These are phyloP conservation scores for Anolis carolinensis DNA, from an alignment of 2,113 vertebrate genomes.

Conservation along the genomic window DNA sequence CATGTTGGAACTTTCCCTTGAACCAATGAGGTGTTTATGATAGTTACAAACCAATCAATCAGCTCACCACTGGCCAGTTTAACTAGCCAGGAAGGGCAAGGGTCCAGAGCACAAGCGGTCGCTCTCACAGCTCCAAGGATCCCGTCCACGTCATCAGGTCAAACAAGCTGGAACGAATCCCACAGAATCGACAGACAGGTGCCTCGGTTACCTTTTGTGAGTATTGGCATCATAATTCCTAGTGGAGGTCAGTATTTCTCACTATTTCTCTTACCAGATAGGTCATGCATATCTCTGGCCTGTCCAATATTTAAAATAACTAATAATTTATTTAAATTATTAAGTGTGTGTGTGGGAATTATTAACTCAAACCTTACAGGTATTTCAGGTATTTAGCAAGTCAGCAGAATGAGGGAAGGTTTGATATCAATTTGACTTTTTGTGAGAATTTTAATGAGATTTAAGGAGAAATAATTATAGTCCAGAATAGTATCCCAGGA, in stretches of 20 bases:
- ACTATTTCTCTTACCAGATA: not conserved
- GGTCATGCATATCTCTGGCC: not conserved
- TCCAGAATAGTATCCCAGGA: not conserved
- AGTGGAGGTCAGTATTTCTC: not conserved
- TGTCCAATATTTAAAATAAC: not conserved
- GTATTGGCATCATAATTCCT: not conserved
- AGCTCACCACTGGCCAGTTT: no score
- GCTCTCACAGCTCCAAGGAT: no score
- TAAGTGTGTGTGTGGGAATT: not conserved
- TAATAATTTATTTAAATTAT: not conserved
- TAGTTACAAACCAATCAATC: no score
- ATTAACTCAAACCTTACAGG: not conserved
- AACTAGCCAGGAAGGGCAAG: no score
- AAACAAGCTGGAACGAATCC: no score
- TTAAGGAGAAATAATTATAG: not conserved
- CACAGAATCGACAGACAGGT: no score
- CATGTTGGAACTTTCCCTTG: no score
- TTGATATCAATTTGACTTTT: not conserved
- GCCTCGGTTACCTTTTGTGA: not conserved
- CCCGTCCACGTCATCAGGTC: no score
- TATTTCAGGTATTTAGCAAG: not conserved
- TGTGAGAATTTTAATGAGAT: not conserved
- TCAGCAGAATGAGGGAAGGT: not conserved
- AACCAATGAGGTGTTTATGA: no score
- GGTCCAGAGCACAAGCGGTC: no score